Base-by-base conservation (phyloP, 2,797 vertebrate species). In the Chiroxiphia lanceolata region DNA sequence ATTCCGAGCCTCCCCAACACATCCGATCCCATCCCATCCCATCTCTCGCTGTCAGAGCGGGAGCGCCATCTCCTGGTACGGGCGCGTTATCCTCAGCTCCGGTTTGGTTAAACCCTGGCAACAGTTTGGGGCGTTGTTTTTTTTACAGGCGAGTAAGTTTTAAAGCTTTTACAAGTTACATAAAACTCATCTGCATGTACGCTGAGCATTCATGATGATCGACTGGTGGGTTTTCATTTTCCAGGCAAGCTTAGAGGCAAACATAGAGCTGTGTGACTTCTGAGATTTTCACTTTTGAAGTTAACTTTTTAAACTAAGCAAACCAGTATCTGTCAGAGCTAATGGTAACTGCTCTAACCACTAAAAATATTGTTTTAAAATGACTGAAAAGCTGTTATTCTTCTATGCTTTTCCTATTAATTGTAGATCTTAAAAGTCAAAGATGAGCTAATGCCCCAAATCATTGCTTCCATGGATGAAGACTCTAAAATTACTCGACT, bases 401-500 rank as follows among this genome's bases (percentile, higher is more conserved):
- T 36, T 53, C 8, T 48, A 1, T 83, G 20, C 11, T 74, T 89
- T 89, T 78, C 70, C 76, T 79, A 25, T 81, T 77, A 34, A 34
- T 60, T 91, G 25, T 95, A 99, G 99, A 89, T 99, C 31, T 95
- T 97, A 84, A 96, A 97, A 29, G 69, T 98, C 63, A 98, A 98
- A 93, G 97, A 97, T 13, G 88, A 83, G 20, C 93, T 99, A 77
- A 97, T 96, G 95, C 97, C 98, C 13, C 97, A 91, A 11, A 38
- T 99, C 65, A 87, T 99, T 78, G 97, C 98, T 0, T 97, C 98
- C 6, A 90, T 99, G 97, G 99, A 99, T 7, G 99, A 99, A 86
- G 99, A 99, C 80, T 98, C 99, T 8, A 98, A 98, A 96, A 98
- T 97, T 85, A 94, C 98, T 45, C 98, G 99, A 6, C 88, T 99